Percentiles rank a stretch among this genome's conserved stretches.
phyloP scores from a whole-genome alignment of 2,888 invertebrate genomes.

The Caenorhabditis sulstoni region DNA sequence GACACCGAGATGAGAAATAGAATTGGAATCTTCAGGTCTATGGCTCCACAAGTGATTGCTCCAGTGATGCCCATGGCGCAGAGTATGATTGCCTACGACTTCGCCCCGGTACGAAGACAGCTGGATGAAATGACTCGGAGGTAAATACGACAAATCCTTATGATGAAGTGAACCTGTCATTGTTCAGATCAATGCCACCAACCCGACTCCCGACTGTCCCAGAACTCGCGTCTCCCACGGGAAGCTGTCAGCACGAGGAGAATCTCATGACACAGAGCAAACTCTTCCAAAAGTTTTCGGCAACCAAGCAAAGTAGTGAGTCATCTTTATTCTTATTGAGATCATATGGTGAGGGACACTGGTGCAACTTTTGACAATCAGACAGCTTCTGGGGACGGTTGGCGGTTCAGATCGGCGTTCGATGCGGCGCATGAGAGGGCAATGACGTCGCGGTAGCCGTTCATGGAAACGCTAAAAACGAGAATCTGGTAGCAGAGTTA shows the following conservation, averaged over 20 bases:
- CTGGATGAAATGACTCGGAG: constrained; percentile 70
- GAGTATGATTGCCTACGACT: constrained; percentile 63
- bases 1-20: background rate
- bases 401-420: constrained; percentile 61
- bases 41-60: constrained; percentile 68
- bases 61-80: constrained; percentile 65
- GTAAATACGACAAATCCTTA: constrained; percentile 36
- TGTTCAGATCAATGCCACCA: constrained; percentile 64
- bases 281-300: constrained; percentile 77
- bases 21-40: constrained; percentile 34
- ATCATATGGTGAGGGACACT: background rate
- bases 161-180: too few species aligned
- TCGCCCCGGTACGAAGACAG: constrained; percentile 65
- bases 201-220: constrained; percentile 69
- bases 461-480: constrained; percentile 72
- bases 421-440: constrained; percentile 70
- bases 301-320: constrained; percentile 39
- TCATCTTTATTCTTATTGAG: background rate
- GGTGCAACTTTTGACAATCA: constrained; percentile 6
- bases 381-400: constrained; percentile 65
- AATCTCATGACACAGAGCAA: constrained; percentile 75
- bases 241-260: constrained; percentile 48
- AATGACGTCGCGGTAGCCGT: constrained; percentile 72
- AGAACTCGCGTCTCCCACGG: constrained; percentile 71
- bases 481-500: too few species aligned